phyloP scores from a whole-genome alignment of 2,888 invertebrate genomes.

The Nephrocerus scutellatus region DNA sequence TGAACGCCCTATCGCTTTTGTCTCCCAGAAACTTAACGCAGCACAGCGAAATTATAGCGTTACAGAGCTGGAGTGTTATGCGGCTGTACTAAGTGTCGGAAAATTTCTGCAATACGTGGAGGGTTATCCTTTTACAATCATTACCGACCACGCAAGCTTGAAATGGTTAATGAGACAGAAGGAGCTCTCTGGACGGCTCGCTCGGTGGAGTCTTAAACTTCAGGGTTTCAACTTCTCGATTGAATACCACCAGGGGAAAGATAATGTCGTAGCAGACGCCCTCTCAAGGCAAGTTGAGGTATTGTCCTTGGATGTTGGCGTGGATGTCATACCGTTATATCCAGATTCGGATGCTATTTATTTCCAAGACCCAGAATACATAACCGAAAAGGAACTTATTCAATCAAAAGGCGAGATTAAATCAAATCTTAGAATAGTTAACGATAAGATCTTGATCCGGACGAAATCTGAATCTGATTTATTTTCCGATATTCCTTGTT shows the following conservation, averaged over 20 bases:
- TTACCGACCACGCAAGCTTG: constrained; percentile 27
- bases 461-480: too few relatives aligned
- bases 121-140: constrained; percentile 21
- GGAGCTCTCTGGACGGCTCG: constrained; percentile 20
- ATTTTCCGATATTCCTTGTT: too few relatives aligned
- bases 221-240: constrained; percentile 20
- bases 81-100: constrained; percentile 11
- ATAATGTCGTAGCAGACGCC: constrained; percentile 25
- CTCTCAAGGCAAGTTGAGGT: too few relatives aligned
- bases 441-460: too few relatives aligned
- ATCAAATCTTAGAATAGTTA: too few relatives aligned
- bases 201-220: constrained; percentile 23
- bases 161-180: constrained; percentile 28
- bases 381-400: too few relatives aligned
- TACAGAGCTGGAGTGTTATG: constrained; percentile 10
- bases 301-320: too few relatives aligned
- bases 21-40: constrained; percentile 9
- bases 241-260: constrained; percentile 23
- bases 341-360: too few relatives aligned
- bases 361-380: too few relatives aligned
- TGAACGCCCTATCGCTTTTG: constrained; percentile 10
- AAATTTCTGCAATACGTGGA: constrained; percentile 15
- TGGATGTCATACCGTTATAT: too few relatives aligned
- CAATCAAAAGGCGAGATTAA: too few relatives aligned
- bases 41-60: constrained; percentile 13